These are phyloP conservation scores for Nansenia antarctica DNA, from an alignment of 2,113 vertebrate species.

Conservation along the genomic window DNA sequence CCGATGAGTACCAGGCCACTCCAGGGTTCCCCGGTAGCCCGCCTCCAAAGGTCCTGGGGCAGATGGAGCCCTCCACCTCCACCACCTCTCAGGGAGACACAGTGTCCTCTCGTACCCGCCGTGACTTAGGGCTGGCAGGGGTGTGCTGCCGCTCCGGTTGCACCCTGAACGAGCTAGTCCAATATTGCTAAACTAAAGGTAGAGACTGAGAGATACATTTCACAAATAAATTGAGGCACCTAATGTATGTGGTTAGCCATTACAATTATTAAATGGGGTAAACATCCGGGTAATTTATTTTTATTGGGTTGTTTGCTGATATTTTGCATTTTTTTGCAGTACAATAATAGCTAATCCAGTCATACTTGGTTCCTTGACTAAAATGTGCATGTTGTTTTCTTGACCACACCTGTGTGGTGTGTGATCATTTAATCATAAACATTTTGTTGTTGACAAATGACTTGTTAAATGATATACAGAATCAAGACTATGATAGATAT, in stretches of 20 bases:
- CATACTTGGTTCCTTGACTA: neutral
- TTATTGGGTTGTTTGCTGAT: neutral
- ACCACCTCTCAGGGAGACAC: conserved; percentile 36
- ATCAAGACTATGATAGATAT: neutral
- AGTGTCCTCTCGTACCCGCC: conserved; percentile 44
- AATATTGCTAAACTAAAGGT: conserved; percentile 66
- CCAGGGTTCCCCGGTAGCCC: neutral
- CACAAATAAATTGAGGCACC: neutral
- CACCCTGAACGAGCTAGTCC: conserved; percentile 73
- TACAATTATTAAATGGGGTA: neutral
- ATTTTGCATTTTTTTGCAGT: no score
- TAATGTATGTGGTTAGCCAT: neutral
- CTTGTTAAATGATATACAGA: neutral
- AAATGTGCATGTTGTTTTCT: neutral
- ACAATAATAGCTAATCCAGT: neutral
- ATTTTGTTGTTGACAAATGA: neutral
- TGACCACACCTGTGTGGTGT: neutral
- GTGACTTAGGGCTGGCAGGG: conserved; percentile 60
- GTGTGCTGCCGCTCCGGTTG: conserved; percentile 78
- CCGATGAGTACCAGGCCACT: conserved; percentile 5
- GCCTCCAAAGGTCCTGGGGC: conserved; percentile 4
- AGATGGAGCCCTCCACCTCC: neutral
- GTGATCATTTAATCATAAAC: neutral
- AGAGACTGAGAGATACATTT: neutral
- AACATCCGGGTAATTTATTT: neutral